Percentiles rank a stretch among this genome's conserved stretches.
Conservation (phyloP, 2,113 vertebrate species). For the Muntiacus muntjak region DNA sequence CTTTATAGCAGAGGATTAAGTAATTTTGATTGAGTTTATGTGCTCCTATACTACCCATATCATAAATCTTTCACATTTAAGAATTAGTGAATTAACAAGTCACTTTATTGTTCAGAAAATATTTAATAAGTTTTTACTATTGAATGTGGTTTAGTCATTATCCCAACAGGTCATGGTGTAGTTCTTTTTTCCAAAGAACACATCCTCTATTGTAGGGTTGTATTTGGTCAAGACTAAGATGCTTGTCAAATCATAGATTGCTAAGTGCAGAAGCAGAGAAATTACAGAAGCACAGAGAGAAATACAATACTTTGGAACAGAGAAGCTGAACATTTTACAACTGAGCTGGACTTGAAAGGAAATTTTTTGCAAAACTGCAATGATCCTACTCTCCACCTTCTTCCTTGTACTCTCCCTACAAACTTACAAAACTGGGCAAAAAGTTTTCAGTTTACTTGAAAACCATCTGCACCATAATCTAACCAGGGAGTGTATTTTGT, state of each 20-base stretch:
- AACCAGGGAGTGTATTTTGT: neutral
- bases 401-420: neutral
- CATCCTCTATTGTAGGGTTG: neutral
- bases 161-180: accelerated
- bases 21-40: neutral
- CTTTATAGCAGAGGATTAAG: neutral
- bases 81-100: neutral
- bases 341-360: neutral
- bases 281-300: neutral
- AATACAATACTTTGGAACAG: neutral
- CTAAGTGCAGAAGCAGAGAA: neutral
- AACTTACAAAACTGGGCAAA: neutral
- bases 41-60: neutral
- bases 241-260: neutral
- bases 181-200: neutral
- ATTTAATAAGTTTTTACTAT: neutral
- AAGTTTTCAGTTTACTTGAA: neutral
- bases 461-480: neutral
- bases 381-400: neutral
- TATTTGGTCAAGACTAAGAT: neutral
- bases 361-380: neutral
- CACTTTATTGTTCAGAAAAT: neutral
- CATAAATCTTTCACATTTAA: neutral
- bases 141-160: neutral
- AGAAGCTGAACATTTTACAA: neutral